These are phyloP conservation scores for Parauchenoglanis punctatus DNA, from an alignment of 2,797 vertebrate species.

Conservation along the genomic window DNA sequence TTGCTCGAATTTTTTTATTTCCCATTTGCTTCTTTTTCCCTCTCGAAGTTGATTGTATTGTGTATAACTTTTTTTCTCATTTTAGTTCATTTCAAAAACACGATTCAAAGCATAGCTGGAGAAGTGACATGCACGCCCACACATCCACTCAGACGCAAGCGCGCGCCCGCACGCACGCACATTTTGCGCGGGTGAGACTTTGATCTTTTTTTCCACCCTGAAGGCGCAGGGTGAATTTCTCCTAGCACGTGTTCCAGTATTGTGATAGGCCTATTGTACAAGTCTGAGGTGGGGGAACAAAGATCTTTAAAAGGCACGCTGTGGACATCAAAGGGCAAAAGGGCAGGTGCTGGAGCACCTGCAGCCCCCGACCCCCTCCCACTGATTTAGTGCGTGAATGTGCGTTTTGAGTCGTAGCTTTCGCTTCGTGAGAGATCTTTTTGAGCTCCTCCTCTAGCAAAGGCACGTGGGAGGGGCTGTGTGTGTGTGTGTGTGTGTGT, in stretches of 20 bases:
- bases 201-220: background rate
- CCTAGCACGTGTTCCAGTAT: background rate
- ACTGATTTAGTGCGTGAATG: background rate
- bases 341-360: background rate
- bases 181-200: background rate
- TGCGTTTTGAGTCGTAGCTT: background rate
- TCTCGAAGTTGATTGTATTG: background rate
- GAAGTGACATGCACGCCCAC: background rate
- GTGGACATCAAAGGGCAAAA: background rate
- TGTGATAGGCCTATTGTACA: background rate
- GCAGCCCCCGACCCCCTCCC: background rate
- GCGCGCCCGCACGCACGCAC: background rate
- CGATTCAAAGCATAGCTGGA: background rate
- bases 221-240: background rate
- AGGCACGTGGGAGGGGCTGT: constrained; percentile 1
- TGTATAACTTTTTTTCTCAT: background rate
- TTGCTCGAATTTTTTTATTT: background rate
- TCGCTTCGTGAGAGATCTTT: background rate
- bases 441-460: constrained; percentile 1
- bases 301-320: background rate
- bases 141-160: background rate
- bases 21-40: background rate
- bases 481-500: background rate
- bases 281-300: background rate
- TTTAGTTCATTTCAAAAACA: background rate